phyloP scores from a whole-genome alignment of 2,797 vertebrate species.

The Uromys caudimaculatus region DNA sequence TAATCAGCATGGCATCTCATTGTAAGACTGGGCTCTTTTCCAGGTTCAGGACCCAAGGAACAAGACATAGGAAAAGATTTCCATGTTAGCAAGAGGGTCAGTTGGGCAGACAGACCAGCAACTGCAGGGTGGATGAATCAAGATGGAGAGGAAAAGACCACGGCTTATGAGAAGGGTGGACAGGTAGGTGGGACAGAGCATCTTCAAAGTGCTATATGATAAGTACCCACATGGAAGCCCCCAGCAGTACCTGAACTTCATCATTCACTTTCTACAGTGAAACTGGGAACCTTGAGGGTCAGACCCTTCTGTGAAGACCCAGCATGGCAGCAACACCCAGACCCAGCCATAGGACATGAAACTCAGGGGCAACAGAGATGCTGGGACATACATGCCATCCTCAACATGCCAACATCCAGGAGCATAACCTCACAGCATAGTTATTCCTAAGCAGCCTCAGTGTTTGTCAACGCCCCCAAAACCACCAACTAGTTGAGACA shows the following conservation, averaged over 20 bases:
- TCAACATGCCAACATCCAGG: background rate
- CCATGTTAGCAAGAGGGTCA: background rate
- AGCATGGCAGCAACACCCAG: background rate
- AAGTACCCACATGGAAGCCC: background rate
- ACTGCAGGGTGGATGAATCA: background rate
- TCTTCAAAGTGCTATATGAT: background rate
- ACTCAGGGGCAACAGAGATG: background rate
- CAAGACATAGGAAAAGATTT: background rate
- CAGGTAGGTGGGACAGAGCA: background rate
- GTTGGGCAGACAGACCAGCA: background rate
- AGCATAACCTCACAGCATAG: background rate
- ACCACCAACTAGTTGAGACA: background rate
- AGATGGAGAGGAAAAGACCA: background rate
- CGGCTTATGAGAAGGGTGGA: background rate
- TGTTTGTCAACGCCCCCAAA: background rate
- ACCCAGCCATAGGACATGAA: background rate
- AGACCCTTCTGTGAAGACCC: background rate
- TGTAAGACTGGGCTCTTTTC: background rate
- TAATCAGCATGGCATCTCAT: background rate
- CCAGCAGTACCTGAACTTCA: background rate
- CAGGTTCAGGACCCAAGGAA: background rate
- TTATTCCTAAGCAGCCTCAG: background rate
- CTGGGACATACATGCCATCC: background rate
- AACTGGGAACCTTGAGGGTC: background rate
- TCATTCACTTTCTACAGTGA: background rate